Base-by-base conservation (phyloP, 1,140 invertebrate genomes). In the Drosophila grimshawi region DNA sequence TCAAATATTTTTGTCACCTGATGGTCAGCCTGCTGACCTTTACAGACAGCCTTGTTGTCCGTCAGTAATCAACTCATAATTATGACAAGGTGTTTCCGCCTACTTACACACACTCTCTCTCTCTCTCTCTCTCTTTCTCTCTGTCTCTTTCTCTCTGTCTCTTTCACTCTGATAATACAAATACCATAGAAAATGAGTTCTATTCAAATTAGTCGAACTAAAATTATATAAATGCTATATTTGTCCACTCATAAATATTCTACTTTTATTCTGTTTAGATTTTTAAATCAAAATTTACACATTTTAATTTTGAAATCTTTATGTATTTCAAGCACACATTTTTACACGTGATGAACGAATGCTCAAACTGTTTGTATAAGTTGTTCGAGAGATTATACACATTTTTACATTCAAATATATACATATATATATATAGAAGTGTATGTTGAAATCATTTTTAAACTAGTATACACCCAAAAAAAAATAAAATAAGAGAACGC, bases 271-370 rank as follows among this genome's bases (percentile, higher is more conserved):
- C 19, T 19, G n/a, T 43, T 43, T n/a, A 43, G 10, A 43, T 43
- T n/a, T 43, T 43, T 43, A 43, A 6, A n/a, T n/a, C 2, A 1
- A 41, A 10, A 10, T 41, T 41, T 10, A 10, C 10, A 43, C 1
- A 4, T 43, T 43, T 43, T 8, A 43, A 53, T 70, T 53, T 63
- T 10, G 11, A 73, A 56, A 76, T 67, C 57, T 70, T 45, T 72
- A 68, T 55, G 63, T 33, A 45, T 55, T 57, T 52, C n/a, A 11
- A 59, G 32, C 66, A 59, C 43, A 57, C 41, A 67, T 68, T 48
- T 39, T 52, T 56, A 63, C 83, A 88, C 85, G 83, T 88, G 83
- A 78, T 61, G 11, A 35, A 41, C 55, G 77, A 85, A 80, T 89
- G 83, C 66, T 49, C 48, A 43, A 35, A 62, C 65, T 39, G 19